Base-by-base conservation (phyloP, 37 sponge, comb jelly and placozoan species). In the Tethya wilhelma region DNA sequence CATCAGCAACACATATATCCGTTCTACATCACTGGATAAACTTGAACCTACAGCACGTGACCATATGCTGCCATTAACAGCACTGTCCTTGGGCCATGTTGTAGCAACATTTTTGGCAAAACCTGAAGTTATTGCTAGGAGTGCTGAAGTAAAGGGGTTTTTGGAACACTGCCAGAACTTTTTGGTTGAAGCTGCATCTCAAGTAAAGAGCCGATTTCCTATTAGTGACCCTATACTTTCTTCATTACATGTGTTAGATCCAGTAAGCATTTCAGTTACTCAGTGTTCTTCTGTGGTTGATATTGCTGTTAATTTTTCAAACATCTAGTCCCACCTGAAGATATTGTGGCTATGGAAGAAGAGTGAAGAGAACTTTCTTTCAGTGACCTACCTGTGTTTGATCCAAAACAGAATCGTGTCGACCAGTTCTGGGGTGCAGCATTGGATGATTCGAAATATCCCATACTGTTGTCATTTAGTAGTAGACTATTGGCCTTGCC, bases 351-450 rank as follows among this genome's bases (percentile, higher is more conserved):
- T 19, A 6, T 67, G 36, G 38, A 30, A 31, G 39, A 67, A 5
- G 67, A 67, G 39, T 67, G 67, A 38, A 25, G 37, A 38, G 20
- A 37, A 36, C 17, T 67, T 5, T 37, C 36, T 4, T 30, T 67
- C 32, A 67, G 38, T 31, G 67, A 67, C 29, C 67, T 31, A 31
- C 67, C 67, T 20, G 8, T 36, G 14, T 36, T 37, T 22, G 34
- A 36, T 33, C 38, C 36, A 31, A 4, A 31, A 36, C 29, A 67
- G 67, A 31, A 37, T 5, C 67, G 14, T 17, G 34, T 67, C 34
- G 67, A 67, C 39, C 17, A 31, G 32, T 67, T 67, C 67, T 67
- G 67, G 67, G 67, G 67, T n/a, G n/a, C n/a, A n/a, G n/a, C n/a
- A n/a, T n/a, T n/a, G n/a, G n/a, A n/a, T n/a, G 37, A 67, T 34